Evolutionary conservation across 2,888 invertebrate species (phyloP), one percentile per base, ranked within the genome.

Genomic region (Scrobipalpa atriplicella): DNA sequence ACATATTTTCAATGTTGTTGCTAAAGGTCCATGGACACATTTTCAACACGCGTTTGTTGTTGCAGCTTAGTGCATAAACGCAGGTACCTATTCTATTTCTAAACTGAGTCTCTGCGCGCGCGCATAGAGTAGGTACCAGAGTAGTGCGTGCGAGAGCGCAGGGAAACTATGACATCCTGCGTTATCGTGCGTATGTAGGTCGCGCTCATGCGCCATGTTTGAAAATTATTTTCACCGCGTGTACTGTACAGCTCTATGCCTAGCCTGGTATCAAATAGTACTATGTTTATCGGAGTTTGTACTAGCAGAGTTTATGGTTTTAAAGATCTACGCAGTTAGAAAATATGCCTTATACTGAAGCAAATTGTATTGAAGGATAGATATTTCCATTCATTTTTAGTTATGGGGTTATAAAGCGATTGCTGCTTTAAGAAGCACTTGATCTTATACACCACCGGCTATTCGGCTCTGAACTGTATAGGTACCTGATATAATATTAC

Each of bases 91-190:
- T 63, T 62, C 47, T 62, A 62, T 64, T 65, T 66, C 65, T 68
- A 66, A 66, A 69, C 72, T 69, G 69, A 73, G 70, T 69, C 67
- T 69, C 64, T 69, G 70, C 72, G 64, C 68, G 66, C 70, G 29
- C 64, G 61, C 66, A 41, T 8, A 13, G 58, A 36, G 54, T 51
- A 63, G 52, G 2, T 21, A 6, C 10, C 29, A 29, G 19, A 36
- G 58, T 58, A 58, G 36, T 41, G n/a, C 61, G 19, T 43, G 68
- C 68, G 11, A 10, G 29, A 39, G 69, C 68, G 76, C 78, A 80
- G 83, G 85, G 83, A 88, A 89, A 87, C 87, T 88, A 81, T 85
- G 85, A 85, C 88, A 90, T 91, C 87, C 89, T 89, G 86, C 86
- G 85, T 90, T 91, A 92, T 91, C 90, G 85, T 75, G 73, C 72